Conservation (phyloP, 2,113 vertebrate species). For the Climacteris rufus region DNA sequence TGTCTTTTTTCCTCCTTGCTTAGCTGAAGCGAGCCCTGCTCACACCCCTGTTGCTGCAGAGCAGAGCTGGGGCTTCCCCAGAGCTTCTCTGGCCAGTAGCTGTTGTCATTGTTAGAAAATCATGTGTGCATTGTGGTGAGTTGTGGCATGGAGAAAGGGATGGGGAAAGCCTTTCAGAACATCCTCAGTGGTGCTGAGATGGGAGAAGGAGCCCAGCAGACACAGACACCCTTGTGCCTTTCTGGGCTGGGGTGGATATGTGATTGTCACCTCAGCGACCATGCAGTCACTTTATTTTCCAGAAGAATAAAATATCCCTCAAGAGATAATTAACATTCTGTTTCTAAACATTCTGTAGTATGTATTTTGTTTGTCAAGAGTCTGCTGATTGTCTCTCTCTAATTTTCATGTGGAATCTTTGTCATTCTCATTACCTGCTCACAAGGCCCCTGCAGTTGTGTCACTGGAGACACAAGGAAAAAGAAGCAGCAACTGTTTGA, state of each 20-base stretch:
- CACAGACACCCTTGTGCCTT: background rate
- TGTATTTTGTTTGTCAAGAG: background rate
- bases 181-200: background rate
- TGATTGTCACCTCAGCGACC: background rate
- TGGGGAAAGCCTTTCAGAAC: background rate
- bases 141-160: background rate
- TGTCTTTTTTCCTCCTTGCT: background rate
- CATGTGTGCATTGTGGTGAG: fast-evolving
- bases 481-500: background rate
- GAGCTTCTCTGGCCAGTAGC: background rate
- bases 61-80: background rate
- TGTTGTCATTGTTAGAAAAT: background rate
- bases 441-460: background rate
- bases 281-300: fast-evolving
- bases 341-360: background rate
- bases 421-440: background rate
- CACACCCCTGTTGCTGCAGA: background rate
- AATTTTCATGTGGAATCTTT: background rate
- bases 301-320: background rate
- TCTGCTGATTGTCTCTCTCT: background rate
- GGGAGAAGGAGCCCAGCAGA: background rate
- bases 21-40: background rate
- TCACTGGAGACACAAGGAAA: background rate
- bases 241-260: background rate
- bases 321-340: background rate